Evolutionary conservation across 2,888 invertebrate genomes (phyloP).

Genomic region (Sussaba pulchella): DNA sequence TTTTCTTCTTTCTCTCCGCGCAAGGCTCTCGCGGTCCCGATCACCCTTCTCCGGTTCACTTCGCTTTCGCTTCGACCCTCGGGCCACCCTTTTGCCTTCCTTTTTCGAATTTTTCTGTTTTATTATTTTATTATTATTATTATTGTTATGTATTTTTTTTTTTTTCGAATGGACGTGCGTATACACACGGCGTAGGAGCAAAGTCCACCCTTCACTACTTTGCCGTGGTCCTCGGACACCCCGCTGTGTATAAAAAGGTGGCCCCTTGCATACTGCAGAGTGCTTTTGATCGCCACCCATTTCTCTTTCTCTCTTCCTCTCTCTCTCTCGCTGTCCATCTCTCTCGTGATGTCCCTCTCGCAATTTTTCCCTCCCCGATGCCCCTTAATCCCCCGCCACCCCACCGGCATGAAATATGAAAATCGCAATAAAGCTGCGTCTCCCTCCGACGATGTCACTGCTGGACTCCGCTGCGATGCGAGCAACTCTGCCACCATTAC

Average conservation of each 20-base stretch:
- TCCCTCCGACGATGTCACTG: conserved; percentile 68
- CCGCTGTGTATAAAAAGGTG: conserved; percentile 47
- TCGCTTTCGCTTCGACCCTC: conserved; percentile 44
- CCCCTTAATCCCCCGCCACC: background rate
- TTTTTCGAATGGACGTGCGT: conserved; percentile 30
- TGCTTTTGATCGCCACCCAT: conserved; percentile 63
- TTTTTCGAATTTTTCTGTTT: conserved; percentile 50
- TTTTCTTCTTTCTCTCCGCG: conserved; percentile 26
- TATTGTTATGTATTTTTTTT: no score
- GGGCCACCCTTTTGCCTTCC: background rate
- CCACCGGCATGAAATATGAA: conserved; percentile 79
- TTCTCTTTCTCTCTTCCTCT: conserved; percentile 17
- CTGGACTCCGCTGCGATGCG: background rate
- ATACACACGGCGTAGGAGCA: conserved; percentile 3
- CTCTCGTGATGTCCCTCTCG: conserved; percentile 19
- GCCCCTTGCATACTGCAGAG: conserved; percentile 54
- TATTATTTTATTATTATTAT: conserved; percentile 48
- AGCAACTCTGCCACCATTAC: background rate
- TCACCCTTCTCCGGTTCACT: conserved; percentile 56
- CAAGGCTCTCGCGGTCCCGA: conserved; percentile 18
- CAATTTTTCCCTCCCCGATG: conserved; percentile 9
- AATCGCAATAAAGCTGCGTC: conserved; percentile 78
- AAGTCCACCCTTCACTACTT: conserved; percentile 4
- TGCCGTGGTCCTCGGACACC: conserved; percentile 22
- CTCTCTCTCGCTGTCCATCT: conserved; percentile 20